Conservation (phyloP, 2,797 vertebrate species). For the Tarsius wallacei region DNA sequence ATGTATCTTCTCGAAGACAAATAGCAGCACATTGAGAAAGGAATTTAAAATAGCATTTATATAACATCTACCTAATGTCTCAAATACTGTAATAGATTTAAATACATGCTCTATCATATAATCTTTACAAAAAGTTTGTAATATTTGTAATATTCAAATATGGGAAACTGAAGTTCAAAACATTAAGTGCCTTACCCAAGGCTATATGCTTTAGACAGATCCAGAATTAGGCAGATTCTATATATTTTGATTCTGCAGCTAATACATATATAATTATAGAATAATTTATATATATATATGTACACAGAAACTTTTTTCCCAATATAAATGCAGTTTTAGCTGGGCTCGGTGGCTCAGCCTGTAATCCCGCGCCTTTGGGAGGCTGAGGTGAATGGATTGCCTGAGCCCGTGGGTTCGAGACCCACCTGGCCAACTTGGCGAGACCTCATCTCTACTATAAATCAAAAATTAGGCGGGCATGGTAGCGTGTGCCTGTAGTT, state of each 20-base stretch:
- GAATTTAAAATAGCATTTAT: neutral
- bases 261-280: too few relatives aligned
- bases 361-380: too few relatives aligned
- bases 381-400: too few relatives aligned
- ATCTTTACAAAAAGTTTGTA: neutral
- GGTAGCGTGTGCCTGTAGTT: too few relatives aligned
- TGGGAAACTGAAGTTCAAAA: neutral
- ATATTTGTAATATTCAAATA: neutral
- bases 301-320: neutral
- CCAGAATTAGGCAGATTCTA: neutral
- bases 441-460: too few relatives aligned
- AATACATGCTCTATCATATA: too few relatives aligned
- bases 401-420: too few relatives aligned
- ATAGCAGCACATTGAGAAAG: neutral
- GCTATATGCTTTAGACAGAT: rapidly evolving
- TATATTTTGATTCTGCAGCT: neutral
- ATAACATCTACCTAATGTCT: neutral
- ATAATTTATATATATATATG: too few relatives aligned
- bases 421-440: too few relatives aligned
- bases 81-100: neutral
- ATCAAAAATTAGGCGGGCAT: too few relatives aligned
- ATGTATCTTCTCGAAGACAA: neutral
- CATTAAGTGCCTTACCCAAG: neutral
- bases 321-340: neutral
- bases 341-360: too few relatives aligned